Evolutionary conservation across 2,113 vertebrate genomes (phyloP), one percentile per base, ranked within the genome.

Genomic region (Dicerorhinus sumatrensis): DNA sequence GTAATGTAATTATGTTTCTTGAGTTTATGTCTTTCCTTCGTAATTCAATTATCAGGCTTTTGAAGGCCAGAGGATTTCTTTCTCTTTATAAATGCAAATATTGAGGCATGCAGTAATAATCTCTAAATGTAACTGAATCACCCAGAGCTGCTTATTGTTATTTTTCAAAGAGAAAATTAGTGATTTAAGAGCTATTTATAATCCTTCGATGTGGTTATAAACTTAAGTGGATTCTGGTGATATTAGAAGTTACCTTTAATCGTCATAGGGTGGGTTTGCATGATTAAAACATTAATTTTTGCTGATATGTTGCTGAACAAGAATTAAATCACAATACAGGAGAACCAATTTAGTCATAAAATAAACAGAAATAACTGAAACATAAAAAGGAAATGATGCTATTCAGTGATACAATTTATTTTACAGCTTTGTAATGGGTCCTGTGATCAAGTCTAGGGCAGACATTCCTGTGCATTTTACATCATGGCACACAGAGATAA

Each of bases 271-370:
- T 89, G 31, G 17, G 3, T 63, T 54, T 91, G 36, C 79, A 56
- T 88, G 69, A 73, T 69, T 42, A 93, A 90, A 91, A 75, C 12
- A n/a, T 90, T 79, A 75, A 84, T 67, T 95, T 97, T 91, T 84
- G 62, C 51, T 94, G 54, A 72, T 36, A 84, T 0, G 2, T 25
- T 62, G 13, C 75, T 93, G 51, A 90, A 82, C 23, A 48, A 97
- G 42, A 25, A 83, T 88, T 93, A 96, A 91, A 67, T 93, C 81
- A 91, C 69, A 84, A 20, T 54, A 6, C 4, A 36, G n/a, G 8
- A 80, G 33, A 85, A 77, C 39, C 60, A 70, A 91, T 84, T 31
- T 58, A n/a, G 16, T 87, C 76, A 65, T 73, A 56, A 84, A 88
- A 79, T 18, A 88, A 36, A 75, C 13, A 56, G 62, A 87, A 51